Evolutionary conservation across 2,888 invertebrate genomes (phyloP), one percentile per base, ranked within the genome.

Genomic region (Scaptomyza parva): DNA sequence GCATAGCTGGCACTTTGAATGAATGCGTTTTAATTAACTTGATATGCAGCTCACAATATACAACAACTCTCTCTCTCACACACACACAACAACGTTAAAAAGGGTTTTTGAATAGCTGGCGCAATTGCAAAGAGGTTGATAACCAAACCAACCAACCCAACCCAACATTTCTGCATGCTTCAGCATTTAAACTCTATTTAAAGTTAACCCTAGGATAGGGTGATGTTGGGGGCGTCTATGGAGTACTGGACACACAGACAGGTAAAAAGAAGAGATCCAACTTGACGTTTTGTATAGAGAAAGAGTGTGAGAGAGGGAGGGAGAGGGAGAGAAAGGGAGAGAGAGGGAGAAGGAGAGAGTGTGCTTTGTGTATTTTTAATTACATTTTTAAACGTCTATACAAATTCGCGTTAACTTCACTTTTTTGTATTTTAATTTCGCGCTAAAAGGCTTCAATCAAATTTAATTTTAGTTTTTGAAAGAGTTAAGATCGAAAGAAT

Each of bases 1-100:
- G 77, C 73, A 65, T 54, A 47, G 73, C 73, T 76, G 65, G 72
- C 77, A 72, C 73, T 76, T 58, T 61, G 73, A 74, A 74, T 74
- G 77, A 74, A 74, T 74, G 74, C 77, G 74, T 74, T 74, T 74
- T 74, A 74, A 74, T 74, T 74, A 74, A 74, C 77, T 74, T 74
- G 73, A 74, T 74, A 74, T 74, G 77, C 74, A 72, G 58, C 45
- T 41, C 76, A 72, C 61, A 74, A 52, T 40, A 41, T 41, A 57
- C 55, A 60, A 1, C n/a, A 12, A 44, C n/a, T n/a, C n/a, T n/a
- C n/a, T n/a, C n/a, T n/a, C n/a, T n/a, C n/a, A n/a, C n/a, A n/a
- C n/a, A n/a, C n/a, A n/a, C n/a, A n/a, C n/a, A n/a, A 6, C n/a
- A n/a, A 45, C n/a, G n/a, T n/a, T n/a, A n/a, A 51, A 54, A 54